A percentile compares a stretch with the other conserved stretches of the same genome.
Evolutionary conservation across 92 coral and sea anemone genomes (phyloP).

Genomic region (Phenganax marumi): DNA sequence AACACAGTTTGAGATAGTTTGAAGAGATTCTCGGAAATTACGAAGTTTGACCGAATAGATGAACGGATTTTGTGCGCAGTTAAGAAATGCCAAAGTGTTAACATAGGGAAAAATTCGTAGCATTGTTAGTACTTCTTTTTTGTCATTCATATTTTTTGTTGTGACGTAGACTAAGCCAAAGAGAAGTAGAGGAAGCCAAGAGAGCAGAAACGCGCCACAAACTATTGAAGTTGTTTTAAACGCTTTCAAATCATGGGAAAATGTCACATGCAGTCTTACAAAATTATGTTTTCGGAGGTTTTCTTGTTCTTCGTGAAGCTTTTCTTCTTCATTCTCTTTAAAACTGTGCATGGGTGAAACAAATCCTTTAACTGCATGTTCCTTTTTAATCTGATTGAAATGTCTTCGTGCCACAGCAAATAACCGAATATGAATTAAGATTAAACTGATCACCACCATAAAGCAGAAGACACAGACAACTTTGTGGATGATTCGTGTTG

Average conservation of each 20-base stretch:
- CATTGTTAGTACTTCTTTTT: background rate
- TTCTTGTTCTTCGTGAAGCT: background rate
- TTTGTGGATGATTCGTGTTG: background rate
- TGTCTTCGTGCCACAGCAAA: slow-evolving; percentile 24
- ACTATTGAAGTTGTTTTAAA: slow-evolving; percentile 29
- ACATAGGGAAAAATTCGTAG: slow-evolving; percentile 24
- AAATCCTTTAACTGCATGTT: slow-evolving; percentile 23
- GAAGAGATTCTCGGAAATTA: slow-evolving; percentile 19
- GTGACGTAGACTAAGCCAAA: slow-evolving; percentile 15
- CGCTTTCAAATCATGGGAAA: slow-evolving; percentile 19
- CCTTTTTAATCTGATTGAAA: slow-evolving; percentile 18
- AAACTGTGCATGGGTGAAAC: background rate
- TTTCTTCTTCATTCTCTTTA: background rate
- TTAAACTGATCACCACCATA: slow-evolving; percentile 9
- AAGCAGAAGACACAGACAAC: slow-evolving; percentile 13
- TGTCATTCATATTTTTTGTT: background rate
- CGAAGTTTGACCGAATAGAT: slow-evolving; percentile 32
- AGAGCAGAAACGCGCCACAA: slow-evolving; percentile 41
- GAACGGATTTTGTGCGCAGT: slow-evolving; percentile 43
- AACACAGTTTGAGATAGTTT: background rate
- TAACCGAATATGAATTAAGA: slow-evolving; percentile 22
- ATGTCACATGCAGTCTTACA: background rate
- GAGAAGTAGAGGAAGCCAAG: slow-evolving; percentile 36
- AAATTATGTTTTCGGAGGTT: background rate
- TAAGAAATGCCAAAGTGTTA: slow-evolving; percentile 32